phyloP scores from a whole-genome alignment of 2,888 invertebrate species.

The Leucoma salicis region DNA sequence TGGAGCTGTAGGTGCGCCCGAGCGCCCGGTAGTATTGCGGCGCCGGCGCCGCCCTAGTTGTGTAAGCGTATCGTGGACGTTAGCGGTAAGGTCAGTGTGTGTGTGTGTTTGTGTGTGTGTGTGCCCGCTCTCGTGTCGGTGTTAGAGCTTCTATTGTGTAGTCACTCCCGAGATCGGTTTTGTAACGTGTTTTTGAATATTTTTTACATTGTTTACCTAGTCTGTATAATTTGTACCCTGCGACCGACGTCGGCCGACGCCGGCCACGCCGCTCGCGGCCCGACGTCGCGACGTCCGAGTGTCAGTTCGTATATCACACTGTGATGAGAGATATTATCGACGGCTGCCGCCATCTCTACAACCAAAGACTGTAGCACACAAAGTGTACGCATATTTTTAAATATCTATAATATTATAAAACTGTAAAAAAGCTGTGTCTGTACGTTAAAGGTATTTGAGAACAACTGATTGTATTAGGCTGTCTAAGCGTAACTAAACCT shows the following conservation, averaged over 20 bases:
- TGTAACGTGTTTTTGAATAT: conserved; percentile 41
- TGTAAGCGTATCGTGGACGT: conserved; percentile 40
- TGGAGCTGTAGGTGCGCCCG: conserved; percentile 9
- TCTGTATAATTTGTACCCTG: conserved; percentile 38
- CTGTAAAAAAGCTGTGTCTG: neutral
- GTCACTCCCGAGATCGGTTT: conserved; percentile 39
- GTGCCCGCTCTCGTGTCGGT: conserved; percentile 5
- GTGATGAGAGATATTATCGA: conserved; percentile 15
- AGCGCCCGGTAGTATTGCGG: neutral
- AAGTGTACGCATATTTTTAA: conserved; percentile 14
- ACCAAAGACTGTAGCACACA: conserved; percentile 40
- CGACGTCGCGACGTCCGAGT: too few species aligned
- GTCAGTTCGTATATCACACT: conserved; percentile 22
- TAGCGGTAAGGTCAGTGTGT: conserved; percentile 17
- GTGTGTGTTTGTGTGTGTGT: conserved; percentile 16
- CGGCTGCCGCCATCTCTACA: conserved; percentile 20
- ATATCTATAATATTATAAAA: neutral
- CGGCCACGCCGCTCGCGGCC: neutral
- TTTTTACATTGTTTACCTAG: conserved; percentile 54
- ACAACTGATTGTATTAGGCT: neutral
- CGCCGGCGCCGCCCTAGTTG: conserved; percentile 7
- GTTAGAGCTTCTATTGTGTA: conserved; percentile 32
- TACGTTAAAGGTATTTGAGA: neutral
- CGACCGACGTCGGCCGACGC: neutral
- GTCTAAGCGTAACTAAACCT: neutral